Conservation (phyloP, 2,113 vertebrate species). For the Chrysochloris asiatica region DNA sequence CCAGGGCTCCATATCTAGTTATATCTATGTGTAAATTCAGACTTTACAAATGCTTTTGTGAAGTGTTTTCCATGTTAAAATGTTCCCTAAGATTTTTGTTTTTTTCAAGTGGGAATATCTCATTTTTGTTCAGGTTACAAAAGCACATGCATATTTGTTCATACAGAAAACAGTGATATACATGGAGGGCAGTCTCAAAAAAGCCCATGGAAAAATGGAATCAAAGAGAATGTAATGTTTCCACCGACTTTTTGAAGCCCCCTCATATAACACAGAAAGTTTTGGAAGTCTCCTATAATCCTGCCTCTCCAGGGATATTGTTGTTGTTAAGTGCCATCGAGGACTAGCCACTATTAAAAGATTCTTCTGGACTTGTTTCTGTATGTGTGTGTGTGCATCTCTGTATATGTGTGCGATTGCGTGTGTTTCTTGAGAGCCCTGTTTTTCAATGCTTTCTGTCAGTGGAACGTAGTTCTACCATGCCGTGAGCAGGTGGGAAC, state of each 20-base stretch:
- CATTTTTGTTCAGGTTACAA: not conserved
- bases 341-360: too few relatives aligned
- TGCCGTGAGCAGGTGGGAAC: not conserved
- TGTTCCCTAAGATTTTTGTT: not conserved
- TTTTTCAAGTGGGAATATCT: not conserved
- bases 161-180: not conserved
- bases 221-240: too few relatives aligned
- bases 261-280: not conserved
- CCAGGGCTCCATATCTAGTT: too few relatives aligned
- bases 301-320: not conserved
- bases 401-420: not conserved
- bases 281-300: not conserved
- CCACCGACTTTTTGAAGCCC: too few relatives aligned
- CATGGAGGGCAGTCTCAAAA: too few relatives aligned
- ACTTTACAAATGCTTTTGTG: not conserved
- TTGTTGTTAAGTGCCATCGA: not conserved
- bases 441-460: not conserved
- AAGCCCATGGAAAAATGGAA: too few relatives aligned
- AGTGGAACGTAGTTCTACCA: not conserved
- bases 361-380: not conserved
- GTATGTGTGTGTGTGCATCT: not conserved
- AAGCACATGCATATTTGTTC: not conserved
- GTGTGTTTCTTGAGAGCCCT: not conserved
- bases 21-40: too few relatives aligned
- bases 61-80: not conserved